A percentile compares a stretch with the other conserved stretches of the same genome.
Conservation (phyloP, 2,888 invertebrate genomes). For the Strigamia maritima region DNA sequence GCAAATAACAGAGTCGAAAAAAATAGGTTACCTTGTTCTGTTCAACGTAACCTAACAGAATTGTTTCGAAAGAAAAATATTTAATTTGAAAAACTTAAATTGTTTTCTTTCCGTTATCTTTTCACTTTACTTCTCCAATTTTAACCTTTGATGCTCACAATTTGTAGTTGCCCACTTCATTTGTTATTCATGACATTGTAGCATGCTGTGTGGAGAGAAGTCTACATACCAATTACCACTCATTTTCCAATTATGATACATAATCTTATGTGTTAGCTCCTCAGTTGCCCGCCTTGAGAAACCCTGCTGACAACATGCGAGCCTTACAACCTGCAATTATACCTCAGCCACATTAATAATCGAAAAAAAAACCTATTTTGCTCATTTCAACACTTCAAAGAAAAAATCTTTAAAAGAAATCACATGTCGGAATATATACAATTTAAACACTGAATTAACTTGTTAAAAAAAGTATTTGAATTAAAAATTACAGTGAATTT, state of each 20-base stretch:
- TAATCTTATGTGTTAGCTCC: constrained; percentile 25
- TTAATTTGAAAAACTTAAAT: neutral
- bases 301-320: constrained; percentile 26
- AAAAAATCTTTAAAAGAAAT: neutral
- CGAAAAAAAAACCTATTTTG: constrained; percentile 3
- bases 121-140: constrained; percentile 6
- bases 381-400: neutral
- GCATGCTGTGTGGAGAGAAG: constrained; percentile 23
- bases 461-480: neutral
- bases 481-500: neutral
- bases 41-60: neutral
- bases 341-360: neutral
- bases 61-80: neutral
- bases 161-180: constrained; percentile 27
- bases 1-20: neutral
- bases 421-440: neutral
- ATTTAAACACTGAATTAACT: neutral
- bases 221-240: constrained; percentile 27
- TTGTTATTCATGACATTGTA: constrained; percentile 22
- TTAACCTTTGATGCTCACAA: constrained; percentile 21
- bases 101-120: neutral
- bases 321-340: constrained; percentile 12
- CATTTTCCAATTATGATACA: constrained; percentile 28
- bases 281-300: constrained; percentile 26
- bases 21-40: neutral